Evolutionary conservation across 2,113 vertebrate genomes (phyloP), one percentile per base, ranked within the genome.

Genomic region (Puma concolor): DNA sequence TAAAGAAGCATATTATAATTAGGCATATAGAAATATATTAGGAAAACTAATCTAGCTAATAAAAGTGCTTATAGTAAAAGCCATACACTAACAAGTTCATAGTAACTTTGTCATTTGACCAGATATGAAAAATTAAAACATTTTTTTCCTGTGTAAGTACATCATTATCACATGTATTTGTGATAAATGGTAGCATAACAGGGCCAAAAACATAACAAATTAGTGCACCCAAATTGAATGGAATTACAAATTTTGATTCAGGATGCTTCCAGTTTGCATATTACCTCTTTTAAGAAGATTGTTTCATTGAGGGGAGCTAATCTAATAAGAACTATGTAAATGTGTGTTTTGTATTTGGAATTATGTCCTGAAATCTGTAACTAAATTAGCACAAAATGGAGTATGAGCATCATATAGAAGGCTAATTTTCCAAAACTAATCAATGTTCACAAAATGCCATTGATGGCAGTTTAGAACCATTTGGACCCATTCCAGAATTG

Each of bases 11-110:
- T 86, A 36, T n/a, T 80, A 12, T 83, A 81, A 88, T 86, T 91
- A 96, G 12, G 9, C n/a, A 50, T 41, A 69, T 84, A 38, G 25
- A 95, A 84, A 57, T 54, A 1, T 31, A 72, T 69, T 91, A 87
- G 27, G 50, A 83, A 96, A 94, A 67, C 27, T 71, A 25, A 15
- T 63, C 31, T 36, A 81, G n/a, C 54, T 96, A 54, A 81, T 72
- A 79, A 82, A 91, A 92, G 86, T 94, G 17, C 11, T 95, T 80
- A 71, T 44, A 94, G 4, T 64, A 63, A 87, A 95, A 97, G 25
- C 7, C 13, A 54, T 50, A 48, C 48, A 48, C 50, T 66, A 88
- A 84, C 6, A 76, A 91, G 91, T 77, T 86, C 29, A 74, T 94
- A 94, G 60, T 94, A 29, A 82, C 31, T 71, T 88, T 84, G 21